phyloP scores from a whole-genome alignment of 2,797 vertebrate genomes.

The Hafferia zeledoni region DNA sequence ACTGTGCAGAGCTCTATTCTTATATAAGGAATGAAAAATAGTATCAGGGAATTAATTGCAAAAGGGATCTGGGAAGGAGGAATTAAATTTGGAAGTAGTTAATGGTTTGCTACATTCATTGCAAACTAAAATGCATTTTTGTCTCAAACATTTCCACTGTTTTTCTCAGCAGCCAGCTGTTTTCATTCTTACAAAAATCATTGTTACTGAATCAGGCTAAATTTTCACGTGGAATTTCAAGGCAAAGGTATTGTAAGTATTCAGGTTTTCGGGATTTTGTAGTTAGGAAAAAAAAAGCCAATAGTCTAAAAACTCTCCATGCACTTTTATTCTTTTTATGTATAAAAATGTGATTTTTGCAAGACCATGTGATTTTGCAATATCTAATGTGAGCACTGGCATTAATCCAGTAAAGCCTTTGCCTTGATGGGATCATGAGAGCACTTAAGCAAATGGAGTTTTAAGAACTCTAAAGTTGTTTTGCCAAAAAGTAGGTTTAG shows the following conservation, averaged over 20 bases:
- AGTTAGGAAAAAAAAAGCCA: neutral
- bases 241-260: neutral
- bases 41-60: accelerated
- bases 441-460: neutral
- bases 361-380: neutral
- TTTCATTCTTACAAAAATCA: neutral
- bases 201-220: neutral
- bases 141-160: neutral
- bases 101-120: neutral
- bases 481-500: neutral
- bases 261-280: neutral
- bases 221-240: neutral
- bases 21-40: neutral
- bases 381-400: neutral
- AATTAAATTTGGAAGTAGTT: neutral
- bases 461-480: neutral
- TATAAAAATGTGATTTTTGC: neutral
- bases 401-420: neutral
- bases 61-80: neutral
- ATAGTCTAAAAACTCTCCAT: neutral
- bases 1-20: neutral
- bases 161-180: neutral
- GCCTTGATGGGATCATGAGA: neutral
- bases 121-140: neutral
- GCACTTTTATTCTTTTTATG: neutral